Evolutionary conservation across 2,113 vertebrate genomes (phyloP), one percentile per base, ranked within the genome.

Genomic region (Trematocara marginatum): DNA sequence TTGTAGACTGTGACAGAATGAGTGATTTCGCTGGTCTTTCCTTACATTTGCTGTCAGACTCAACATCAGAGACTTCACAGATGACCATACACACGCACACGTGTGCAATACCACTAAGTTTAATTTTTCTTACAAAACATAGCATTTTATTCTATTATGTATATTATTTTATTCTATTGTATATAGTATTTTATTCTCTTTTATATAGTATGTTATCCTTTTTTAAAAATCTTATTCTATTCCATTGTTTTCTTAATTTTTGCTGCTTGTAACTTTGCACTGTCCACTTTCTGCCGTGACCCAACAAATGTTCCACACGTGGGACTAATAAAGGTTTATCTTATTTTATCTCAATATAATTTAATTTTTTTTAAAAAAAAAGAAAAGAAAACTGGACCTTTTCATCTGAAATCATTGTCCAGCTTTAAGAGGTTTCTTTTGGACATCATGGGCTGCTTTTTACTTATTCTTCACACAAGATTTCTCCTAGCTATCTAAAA

Each of bases 151-250:
- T 56, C 26, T 56, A 56, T 56, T 26, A 2, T 26, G 3, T 54
- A 54, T 56, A 26, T 2, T 11, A 26, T 54, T 54, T 4, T 29
- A 29, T 31, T 29, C 29, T 29, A 29, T 29, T 29, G 29, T 29
- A 29, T 29, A 29, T 29, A 29, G 29, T 29, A 29, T 29, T 29
- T 29, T 29, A 29, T 29, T 29, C 29, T 5, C 29, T 29, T 53
- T 53, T 10, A 53, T 53, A 11, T 53, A 53, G 26, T 12, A 54
- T 54, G 6, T 54, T 54, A 54, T 54, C 20, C 10, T 54, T 54
- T 6, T 53, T 2, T 0, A 0, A 0, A 23, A 23, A 4, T 23
- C 20, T 12, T 54, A 54, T 26, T 54, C 20, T 54, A 26, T 54
- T 54, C 3, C 6, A 54, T 12, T 54, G 3, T 54, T 26, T 54